Conservation (phyloP, 2,797 vertebrate species). For the Allobates femoralis region DNA sequence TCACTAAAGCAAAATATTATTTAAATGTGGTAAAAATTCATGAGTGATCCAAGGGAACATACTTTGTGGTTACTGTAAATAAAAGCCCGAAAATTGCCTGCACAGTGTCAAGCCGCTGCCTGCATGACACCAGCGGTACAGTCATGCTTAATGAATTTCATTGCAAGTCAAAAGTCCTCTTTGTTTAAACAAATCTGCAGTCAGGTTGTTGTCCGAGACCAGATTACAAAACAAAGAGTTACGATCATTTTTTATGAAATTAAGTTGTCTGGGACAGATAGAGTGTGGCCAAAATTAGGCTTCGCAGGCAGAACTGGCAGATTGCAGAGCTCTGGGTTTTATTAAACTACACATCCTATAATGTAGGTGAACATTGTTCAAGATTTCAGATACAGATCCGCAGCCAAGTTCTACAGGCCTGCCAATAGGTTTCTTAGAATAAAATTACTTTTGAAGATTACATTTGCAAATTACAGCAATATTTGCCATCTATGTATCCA, state of each 20-base stretch:
- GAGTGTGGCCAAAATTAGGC: neutral
- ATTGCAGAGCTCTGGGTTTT: neutral
- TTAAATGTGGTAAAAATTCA: conserved; percentile 58
- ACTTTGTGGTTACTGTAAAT: conserved; percentile 62
- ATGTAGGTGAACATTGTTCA: neutral
- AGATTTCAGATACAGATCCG: neutral
- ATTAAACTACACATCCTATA: neutral
- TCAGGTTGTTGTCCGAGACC: conserved; percentile 41
- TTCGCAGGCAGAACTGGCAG: conserved; percentile 15
- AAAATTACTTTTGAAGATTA: neutral
- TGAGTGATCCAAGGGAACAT: conserved; percentile 56
- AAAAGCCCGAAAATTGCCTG: conserved; percentile 52
- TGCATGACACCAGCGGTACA: conserved; percentile 51
- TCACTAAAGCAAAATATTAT: conserved; percentile 60
- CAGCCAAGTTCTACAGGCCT: neutral
- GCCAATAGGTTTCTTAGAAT: neutral
- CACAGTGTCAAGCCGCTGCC: conserved; percentile 53
- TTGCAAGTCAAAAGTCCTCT: conserved; percentile 37
- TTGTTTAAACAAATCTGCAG: conserved; percentile 40
- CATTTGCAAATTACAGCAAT: neutral
- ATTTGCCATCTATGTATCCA: neutral
- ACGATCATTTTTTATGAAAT: conserved; percentile 45
- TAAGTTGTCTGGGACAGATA: conserved; percentile 25
- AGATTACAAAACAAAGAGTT: conserved; percentile 47
- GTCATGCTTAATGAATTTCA: conserved; percentile 60